phyloP scores from a whole-genome alignment of 2,888 invertebrate genomes.

The Pilophorus perplexus region DNA sequence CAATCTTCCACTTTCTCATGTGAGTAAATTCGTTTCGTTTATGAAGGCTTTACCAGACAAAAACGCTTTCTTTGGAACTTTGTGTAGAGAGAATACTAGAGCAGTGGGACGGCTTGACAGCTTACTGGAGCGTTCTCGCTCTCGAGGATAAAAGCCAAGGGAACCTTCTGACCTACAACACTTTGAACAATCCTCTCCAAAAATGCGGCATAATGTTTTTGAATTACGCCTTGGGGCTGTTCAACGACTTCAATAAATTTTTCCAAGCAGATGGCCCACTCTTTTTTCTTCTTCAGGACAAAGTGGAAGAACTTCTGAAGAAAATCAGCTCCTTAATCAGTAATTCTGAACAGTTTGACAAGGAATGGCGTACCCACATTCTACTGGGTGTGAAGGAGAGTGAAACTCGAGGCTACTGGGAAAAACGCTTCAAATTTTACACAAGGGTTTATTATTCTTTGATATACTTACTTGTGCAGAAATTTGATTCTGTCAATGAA shows the following conservation, averaged over 20 bases:
- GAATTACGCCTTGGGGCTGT: conserved; percentile 2
- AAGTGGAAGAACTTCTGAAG: background rate
- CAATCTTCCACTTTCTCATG: no score
- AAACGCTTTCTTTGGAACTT: no score
- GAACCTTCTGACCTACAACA: background rate
- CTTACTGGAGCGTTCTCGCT: background rate
- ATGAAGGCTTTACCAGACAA: no score
- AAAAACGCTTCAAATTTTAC: no score
- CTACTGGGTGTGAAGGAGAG: background rate
- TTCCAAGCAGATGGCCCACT: background rate
- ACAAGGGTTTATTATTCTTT: no score
- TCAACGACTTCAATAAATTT: background rate
- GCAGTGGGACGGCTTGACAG: conserved; percentile 20
- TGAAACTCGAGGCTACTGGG: background rate
- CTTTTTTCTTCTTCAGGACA: background rate
- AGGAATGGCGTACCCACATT: no score
- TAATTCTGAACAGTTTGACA: no score
- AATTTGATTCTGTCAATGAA: no score
- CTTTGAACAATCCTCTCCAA: background rate
- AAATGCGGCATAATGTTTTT: background rate
- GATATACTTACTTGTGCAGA: no score
- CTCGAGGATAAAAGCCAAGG: background rate
- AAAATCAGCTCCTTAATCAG: no score
- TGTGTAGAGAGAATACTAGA: conserved; percentile 15
- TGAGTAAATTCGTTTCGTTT: no score